Evolutionary conservation across 2,888 invertebrate species (phyloP).

Genomic region (Brachyptera risi): DNA sequence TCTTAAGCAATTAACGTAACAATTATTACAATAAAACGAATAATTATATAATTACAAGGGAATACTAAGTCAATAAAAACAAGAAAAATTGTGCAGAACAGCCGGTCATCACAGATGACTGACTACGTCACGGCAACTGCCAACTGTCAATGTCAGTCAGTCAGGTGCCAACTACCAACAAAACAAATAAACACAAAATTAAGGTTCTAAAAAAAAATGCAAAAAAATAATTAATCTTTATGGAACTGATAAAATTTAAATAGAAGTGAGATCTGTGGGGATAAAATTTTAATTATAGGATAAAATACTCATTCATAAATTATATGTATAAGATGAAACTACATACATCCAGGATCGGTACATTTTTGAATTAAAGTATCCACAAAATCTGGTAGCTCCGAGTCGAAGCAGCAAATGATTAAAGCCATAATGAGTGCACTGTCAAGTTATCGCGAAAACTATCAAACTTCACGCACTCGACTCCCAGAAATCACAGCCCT

Average conservation of each 20-base stretch:
- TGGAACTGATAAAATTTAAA: not conserved
- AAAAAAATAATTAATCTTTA: not conserved
- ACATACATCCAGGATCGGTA: constrained; percentile 80
- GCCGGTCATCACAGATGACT: not conserved
- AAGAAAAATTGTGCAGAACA: not conserved
- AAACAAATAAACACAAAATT: not conserved
- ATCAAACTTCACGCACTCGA: too few species aligned
- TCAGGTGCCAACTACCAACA: not conserved
- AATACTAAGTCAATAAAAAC: not conserved
- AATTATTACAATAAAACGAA: not conserved
- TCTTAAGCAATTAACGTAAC: not conserved
- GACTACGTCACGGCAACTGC: not conserved
- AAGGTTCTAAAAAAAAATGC: not conserved
- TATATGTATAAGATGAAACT: not conserved
- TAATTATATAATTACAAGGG: not conserved
- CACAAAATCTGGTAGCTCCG: constrained; percentile 58
- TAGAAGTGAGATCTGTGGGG: not conserved
- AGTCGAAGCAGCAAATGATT: constrained; percentile 76
- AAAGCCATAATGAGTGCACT: constrained; percentile 53
- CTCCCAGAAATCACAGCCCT: too few species aligned
- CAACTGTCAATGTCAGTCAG: not conserved
- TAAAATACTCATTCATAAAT: not conserved
- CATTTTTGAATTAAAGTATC: constrained; percentile 75
- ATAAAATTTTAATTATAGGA: not conserved
- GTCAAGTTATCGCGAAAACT: not conserved